Conservation (phyloP, 2,888 invertebrate genomes). For the Ganaspis brasiliensis region DNA sequence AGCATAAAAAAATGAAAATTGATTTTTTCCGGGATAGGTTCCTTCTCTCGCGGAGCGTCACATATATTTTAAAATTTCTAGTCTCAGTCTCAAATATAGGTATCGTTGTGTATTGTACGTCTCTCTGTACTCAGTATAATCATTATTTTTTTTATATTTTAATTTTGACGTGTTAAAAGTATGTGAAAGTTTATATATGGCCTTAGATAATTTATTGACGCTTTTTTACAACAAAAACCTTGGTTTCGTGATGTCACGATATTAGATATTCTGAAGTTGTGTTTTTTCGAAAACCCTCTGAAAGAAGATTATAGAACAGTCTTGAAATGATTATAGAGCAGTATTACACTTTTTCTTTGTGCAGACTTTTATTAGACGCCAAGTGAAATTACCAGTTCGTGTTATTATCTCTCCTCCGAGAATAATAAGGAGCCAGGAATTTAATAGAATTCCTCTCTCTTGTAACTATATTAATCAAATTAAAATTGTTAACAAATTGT, state of each 20-base stretch:
- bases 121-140: too few species aligned
- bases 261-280: neutral
- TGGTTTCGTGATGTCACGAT: neutral
- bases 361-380: slow-evolving; percentile 49
- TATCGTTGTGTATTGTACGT: too few species aligned
- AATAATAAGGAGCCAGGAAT: slow-evolving; percentile 13
- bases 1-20: too few species aligned
- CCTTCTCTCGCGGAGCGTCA: too few species aligned
- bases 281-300: neutral
- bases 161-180: too few species aligned
- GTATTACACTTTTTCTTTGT: slow-evolving; percentile 2
- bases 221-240: too few species aligned
- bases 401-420: slow-evolving; percentile 27
- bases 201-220: too few species aligned
- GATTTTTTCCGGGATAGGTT: too few species aligned
- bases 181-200: too few species aligned
- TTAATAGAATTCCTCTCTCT: neutral
- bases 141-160: too few species aligned
- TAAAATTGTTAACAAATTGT: neutral
- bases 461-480: neutral
- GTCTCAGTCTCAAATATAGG: too few species aligned
- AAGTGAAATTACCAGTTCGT: slow-evolving; percentile 57
- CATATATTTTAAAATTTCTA: too few species aligned
- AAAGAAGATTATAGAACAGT: slow-evolving; percentile 5
- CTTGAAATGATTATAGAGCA: slow-evolving; percentile 7